A percentile compares a stretch with the other conserved stretches of the same genome.
Evolutionary conservation across 2,113 vertebrate species (phyloP).

Genomic region (Colius striatus): DNA sequence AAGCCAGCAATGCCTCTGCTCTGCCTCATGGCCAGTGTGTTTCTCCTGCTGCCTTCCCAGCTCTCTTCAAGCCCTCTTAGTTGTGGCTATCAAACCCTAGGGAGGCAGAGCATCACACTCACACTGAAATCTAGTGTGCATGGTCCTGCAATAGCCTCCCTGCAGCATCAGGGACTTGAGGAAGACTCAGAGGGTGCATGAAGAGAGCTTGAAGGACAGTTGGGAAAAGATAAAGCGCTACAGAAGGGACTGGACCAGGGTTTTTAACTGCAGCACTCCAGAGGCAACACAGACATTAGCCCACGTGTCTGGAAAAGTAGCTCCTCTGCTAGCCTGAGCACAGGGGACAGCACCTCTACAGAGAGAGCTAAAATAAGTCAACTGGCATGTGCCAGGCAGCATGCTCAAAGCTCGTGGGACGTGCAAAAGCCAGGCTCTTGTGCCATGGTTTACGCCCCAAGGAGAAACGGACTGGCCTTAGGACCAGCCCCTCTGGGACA

Average conservation of each 20-base stretch:
- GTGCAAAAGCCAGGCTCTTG: background rate
- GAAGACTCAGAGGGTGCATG: background rate
- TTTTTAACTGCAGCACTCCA: background rate
- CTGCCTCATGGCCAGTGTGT: background rate
- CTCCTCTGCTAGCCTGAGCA: accelerated
- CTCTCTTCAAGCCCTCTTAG: background rate
- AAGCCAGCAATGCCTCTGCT: background rate
- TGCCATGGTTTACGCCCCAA: background rate
- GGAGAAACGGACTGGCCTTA: background rate
- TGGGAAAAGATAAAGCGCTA: background rate
- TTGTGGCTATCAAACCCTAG: background rate
- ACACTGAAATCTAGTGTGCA: background rate
- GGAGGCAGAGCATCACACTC: background rate
- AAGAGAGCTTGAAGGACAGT: background rate
- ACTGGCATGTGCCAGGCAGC: background rate
- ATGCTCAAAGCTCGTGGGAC: background rate
- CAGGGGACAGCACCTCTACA: background rate
- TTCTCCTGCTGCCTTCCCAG: background rate
- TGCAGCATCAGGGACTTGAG: background rate
- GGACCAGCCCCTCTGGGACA: background rate
- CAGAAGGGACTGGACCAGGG: background rate
- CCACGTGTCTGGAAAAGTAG: background rate
- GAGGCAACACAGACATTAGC: accelerated
- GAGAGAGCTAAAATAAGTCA: background rate
- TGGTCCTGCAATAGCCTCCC: background rate